Evolutionary conservation across 2,113 vertebrate species (phyloP).

Genomic region (Notarius quadriscutis): DNA sequence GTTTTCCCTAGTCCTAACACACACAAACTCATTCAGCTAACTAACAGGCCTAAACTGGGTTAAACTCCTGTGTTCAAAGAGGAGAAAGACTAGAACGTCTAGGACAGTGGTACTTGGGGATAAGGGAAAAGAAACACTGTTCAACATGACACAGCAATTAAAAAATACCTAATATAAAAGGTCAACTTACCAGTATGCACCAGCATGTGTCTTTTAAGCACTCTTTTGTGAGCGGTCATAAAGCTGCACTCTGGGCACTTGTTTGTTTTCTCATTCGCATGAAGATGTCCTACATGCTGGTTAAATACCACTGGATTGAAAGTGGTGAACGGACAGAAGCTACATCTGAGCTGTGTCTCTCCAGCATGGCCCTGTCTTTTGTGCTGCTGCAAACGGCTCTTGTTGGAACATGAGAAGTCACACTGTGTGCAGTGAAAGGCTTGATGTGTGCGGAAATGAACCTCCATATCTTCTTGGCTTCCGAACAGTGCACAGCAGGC

Average conservation of each 20-base stretch:
- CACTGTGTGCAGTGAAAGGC: constrained; percentile 95
- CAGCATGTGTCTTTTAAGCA: constrained; percentile 88
- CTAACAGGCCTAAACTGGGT: not conserved
- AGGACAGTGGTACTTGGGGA: not conserved
- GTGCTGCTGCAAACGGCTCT: constrained; percentile 85
- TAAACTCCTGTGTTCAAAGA: not conserved
- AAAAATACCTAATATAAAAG: not conserved
- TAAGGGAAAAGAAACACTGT: not conserved
- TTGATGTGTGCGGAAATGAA: constrained; percentile 85
- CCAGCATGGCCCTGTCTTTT: constrained; percentile 88
- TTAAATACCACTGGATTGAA: constrained; percentile 92
- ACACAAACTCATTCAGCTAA: not conserved
- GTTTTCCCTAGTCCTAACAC: not conserved
- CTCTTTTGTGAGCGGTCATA: constrained; percentile 88
- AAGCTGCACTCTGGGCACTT: constrained; percentile 87
- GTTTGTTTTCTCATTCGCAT: constrained; percentile 92
- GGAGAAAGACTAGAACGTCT: not conserved
- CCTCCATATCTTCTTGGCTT: constrained; percentile 80
- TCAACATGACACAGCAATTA: not conserved
- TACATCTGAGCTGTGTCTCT: constrained; percentile 77
- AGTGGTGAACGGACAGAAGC: constrained; percentile 86
- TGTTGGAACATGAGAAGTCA: constrained; percentile 93
- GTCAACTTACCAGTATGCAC: constrained; percentile 84
- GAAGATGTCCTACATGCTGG: constrained; percentile 86
- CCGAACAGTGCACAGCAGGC: constrained; percentile 83